Evolutionary conservation across 2,113 vertebrate species (phyloP).

Genomic region (Apeltes quadracus): DNA sequence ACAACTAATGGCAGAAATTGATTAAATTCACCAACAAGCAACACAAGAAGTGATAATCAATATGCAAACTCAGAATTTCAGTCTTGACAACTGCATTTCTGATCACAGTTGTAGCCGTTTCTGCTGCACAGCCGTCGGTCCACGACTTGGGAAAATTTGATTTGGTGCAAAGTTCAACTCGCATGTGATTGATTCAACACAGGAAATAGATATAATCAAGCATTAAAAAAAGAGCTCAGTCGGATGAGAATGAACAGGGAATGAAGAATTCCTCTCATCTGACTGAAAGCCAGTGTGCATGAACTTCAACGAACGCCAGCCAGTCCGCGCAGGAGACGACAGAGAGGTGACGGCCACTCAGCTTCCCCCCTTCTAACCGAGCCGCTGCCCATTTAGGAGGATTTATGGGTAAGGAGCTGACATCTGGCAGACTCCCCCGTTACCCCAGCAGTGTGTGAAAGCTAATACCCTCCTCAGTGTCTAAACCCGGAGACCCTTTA

Average conservation of each 20-base stretch:
- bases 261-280: slow-evolving; percentile 42
- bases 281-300: slow-evolving; percentile 46
- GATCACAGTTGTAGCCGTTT: background rate
- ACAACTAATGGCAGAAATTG: too few species aligned
- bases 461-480: slow-evolving; percentile 78
- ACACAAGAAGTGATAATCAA: background rate
- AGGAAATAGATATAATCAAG: slow-evolving; percentile 58
- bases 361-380: slow-evolving; percentile 33
- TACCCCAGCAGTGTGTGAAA: slow-evolving; percentile 79
- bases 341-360: slow-evolving; percentile 61
- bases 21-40: background rate
- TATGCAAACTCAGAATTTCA: background rate
- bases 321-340: slow-evolving; percentile 42
- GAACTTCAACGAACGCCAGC: slow-evolving; percentile 47
- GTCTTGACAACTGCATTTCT: background rate
- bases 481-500: slow-evolving; percentile 74
- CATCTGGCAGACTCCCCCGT: slow-evolving; percentile 78
- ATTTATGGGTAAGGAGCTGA: slow-evolving; percentile 76
- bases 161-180: slow-evolving; percentile 15
- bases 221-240: slow-evolving; percentile 27
- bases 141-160: slow-evolving; percentile 9
- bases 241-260: slow-evolving; percentile 43
- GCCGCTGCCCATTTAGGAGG: slow-evolving; percentile 77
- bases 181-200: slow-evolving; percentile 52
- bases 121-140: background rate